These are phyloP conservation scores for Clavelina lepadiformis DNA, from an alignment of 23 tunicate genomes.

Conservation along the genomic window DNA sequence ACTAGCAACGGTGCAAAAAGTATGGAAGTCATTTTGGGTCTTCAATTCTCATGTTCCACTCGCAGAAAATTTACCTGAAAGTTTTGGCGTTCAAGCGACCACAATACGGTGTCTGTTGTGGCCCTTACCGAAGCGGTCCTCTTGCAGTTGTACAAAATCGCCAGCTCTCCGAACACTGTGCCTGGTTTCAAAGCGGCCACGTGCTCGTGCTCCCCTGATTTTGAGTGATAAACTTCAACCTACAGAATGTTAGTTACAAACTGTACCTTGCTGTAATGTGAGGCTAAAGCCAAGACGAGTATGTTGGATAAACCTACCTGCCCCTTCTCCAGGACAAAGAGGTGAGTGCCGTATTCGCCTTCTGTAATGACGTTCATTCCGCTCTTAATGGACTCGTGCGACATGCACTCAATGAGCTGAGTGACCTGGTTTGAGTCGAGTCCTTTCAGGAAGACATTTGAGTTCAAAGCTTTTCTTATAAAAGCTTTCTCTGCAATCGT, in stretches of 20 bases:
- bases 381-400: slow-evolving; percentile 7
- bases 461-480: slow-evolving; percentile 44
- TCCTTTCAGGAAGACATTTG: slow-evolving; percentile 61
- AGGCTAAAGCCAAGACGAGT: not conserved
- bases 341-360: slow-evolving; percentile 69
- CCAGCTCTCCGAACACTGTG: slow-evolving; percentile 93
- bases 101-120: slow-evolving; percentile 44
- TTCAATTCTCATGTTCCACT: not conserved
- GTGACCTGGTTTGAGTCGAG: slow-evolving; percentile 53
- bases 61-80: slow-evolving; percentile 60
- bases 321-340: slow-evolving; percentile 82
- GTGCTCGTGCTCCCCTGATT: slow-evolving; percentile 27
- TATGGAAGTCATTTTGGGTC: not conserved
- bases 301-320: slow-evolving; percentile 44
- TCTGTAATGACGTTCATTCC: slow-evolving; percentile 62
- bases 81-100: slow-evolving; percentile 74
- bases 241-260: not conserved
- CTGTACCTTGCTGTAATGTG: not conserved
- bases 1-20: too few relatives aligned
- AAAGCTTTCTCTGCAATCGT: slow-evolving; percentile 15
- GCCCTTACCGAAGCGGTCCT: slow-evolving; percentile 78
- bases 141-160: slow-evolving; percentile 89
- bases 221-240: slow-evolving; percentile 61
- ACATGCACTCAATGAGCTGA: slow-evolving; percentile 69
- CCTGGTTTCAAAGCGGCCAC: slow-evolving; percentile 61